Evolutionary conservation across 2,888 invertebrate species (phyloP).

Genomic region (Eupithecia vulgata): DNA sequence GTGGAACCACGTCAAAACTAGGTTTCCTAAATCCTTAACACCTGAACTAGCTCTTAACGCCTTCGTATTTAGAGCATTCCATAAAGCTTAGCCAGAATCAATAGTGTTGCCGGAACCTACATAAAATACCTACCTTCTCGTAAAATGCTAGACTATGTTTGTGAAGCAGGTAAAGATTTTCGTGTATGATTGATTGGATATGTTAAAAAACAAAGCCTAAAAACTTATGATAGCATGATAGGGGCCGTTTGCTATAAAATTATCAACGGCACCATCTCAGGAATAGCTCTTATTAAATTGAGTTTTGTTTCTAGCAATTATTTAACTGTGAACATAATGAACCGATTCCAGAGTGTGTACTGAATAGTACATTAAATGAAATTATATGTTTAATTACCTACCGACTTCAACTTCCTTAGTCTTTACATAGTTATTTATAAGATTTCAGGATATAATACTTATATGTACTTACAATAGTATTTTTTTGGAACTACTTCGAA

Average conservation of each 20-base stretch:
- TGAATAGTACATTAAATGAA: no score
- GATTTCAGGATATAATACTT: no score
- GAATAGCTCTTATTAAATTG: no score
- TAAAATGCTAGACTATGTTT: slow-evolving; percentile 2
- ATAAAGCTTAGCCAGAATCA: slow-evolving; percentile 39
- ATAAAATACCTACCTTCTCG: not conserved
- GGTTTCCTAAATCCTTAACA: slow-evolving; percentile 26
- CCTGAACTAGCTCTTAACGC: slow-evolving; percentile 32
- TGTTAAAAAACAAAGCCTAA: no score
- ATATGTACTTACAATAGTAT: no score
- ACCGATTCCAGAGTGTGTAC: not conserved
- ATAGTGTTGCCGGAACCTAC: slow-evolving; percentile 17
- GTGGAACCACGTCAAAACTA: not conserved
- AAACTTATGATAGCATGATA: no score
- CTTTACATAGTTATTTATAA: no score
- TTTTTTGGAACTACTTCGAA: no score
- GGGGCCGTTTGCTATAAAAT: not conserved
- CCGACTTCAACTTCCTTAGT: no score
- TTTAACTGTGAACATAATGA: not conserved
- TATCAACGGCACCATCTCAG: not conserved
- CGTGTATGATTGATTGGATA: not conserved
- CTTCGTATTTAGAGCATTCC: slow-evolving; percentile 32
- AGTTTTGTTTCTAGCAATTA: no score
- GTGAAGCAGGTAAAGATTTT: not conserved
- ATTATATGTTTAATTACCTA: no score